Base-by-base conservation (phyloP, 2,113 vertebrate genomes). In the Stomatorhinus ivindoensis region DNA sequence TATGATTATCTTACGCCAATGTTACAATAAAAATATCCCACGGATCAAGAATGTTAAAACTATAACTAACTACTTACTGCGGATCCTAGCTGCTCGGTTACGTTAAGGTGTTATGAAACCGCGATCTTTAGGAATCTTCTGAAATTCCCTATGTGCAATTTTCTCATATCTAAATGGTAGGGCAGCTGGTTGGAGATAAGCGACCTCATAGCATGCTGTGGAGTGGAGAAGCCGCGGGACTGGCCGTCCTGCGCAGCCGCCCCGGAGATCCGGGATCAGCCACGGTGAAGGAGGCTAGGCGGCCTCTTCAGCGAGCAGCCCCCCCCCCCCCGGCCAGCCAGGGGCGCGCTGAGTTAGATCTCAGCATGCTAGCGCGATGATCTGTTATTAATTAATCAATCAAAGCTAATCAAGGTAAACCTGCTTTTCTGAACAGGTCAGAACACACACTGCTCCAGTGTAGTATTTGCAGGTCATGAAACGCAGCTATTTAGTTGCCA, bases 301-400 rank as follows among this genome's bases (percentile, higher is more conserved):
- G 91, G 87, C 89, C 90, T 90, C 90, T 90, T 42, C 53, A 87
- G 31, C 86, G 19, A 39, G 61, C 87, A 69, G 3, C 15, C 21
- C 47, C 44, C 31, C 21, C 46, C 86, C 47, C 27, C 47, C 31
- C 69, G 15, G 46, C 4, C 92, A 92, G 91, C 89, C 87, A 91
- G 92, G 89, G 91, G 87, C 88, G 65, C 31, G 90, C 88, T 90
- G 91, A 91, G 88, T 91, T 86, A 91, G 91, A 92, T 90, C 91
- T 90, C 91, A 93, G 92, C 85, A 88, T 92, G 92, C 89, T 89
- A 86, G 89, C 90, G 90, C 90, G 92, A 92, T 92, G 92, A 93
- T 92, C 89, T 93, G 89, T 93, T 91, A 93, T 92, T 91, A 91
- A 92, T 93, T 91, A 90, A 92, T 94, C 90, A 91, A 92, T 92